These are phyloP conservation scores for Pogonophryne albipinna DNA, from an alignment of 2,797 vertebrate species.

Conservation along the genomic window DNA sequence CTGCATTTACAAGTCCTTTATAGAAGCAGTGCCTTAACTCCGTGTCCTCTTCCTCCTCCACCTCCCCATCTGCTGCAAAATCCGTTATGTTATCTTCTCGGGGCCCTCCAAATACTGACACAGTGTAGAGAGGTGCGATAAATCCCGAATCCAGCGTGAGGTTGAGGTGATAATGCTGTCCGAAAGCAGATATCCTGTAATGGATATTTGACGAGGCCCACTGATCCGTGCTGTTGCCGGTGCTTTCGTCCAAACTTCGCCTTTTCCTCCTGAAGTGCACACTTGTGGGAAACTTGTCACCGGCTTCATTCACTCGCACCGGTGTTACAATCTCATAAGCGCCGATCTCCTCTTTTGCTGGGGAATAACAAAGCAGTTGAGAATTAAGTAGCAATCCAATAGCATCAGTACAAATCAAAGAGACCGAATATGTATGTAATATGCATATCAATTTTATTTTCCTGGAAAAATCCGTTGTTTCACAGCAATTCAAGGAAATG, in stretches of 20 bases:
- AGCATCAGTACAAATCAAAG: constrained; percentile 14
- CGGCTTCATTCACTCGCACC: constrained; percentile 92
- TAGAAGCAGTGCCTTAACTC: constrained; percentile 98
- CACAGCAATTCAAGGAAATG: constrained; percentile 20
- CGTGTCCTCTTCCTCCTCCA: constrained; percentile 85
- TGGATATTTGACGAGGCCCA: constrained; percentile 90
- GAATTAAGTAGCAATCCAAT: neutral
- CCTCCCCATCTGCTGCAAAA: constrained; percentile 78
- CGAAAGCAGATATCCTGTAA: constrained; percentile 95
- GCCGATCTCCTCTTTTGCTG: constrained; percentile 88
- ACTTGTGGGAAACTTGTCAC: constrained; percentile 90
- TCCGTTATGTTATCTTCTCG: constrained; percentile 84
- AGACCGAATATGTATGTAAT: constrained; percentile 2
- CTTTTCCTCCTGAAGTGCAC: constrained; percentile 95
- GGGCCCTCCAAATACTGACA: constrained; percentile 90
- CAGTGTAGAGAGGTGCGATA: constrained; percentile 96
- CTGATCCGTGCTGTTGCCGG: constrained; percentile 80
- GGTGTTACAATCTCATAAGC: constrained; percentile 95
- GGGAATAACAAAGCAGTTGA: constrained; percentile 29
- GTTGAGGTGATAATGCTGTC: constrained; percentile 94
- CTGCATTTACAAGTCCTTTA: constrained; percentile 94
- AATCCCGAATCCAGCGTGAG: constrained; percentile 95
- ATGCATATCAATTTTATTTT: neutral
- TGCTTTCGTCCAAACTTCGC: constrained; percentile 85
- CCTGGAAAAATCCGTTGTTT: neutral